Evolutionary conservation across 2,113 vertebrate species (phyloP), one percentile per base, ranked within the genome.

Genomic region (Macquaria australasica): DNA sequence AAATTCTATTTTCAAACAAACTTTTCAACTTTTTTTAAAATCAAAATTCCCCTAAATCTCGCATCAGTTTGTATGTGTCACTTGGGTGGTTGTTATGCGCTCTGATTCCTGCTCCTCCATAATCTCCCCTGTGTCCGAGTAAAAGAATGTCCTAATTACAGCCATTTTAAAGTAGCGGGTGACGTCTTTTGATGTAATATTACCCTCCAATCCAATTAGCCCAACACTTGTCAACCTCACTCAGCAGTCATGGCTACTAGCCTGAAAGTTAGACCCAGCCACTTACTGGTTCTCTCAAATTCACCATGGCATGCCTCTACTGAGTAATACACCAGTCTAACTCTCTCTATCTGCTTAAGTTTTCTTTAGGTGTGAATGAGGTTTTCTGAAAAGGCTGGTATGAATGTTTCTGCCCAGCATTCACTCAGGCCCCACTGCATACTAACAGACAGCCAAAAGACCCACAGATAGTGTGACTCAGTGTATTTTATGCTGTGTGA

Each of bases 181-280:
- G 94, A 96, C 88, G 86, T 93, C 95, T 94, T 96, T 96, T 96
- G 95, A 96, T 95, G 94, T 96, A 80, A 94, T 83, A 93, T 94
- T 94, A 95, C 90, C 81, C 86, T 92, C 95, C 83, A 80, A 85
- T 91, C 91, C 92, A 92, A 95, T 96, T 96, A 96, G 91, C 56
- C 68, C 73, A 85, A 73, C 83, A 85, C 92, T 83, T 94, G 95
- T 95, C 95, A 94, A 76, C 83, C 82, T 90, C 39, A 82, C 89
- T 96, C 86, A 88, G 82, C 73, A 55, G 66, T 91, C 84, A 91
- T 51, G 86, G 50, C 70, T 77, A 82, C 53, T 63, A 70, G 66
- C 51, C 71, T 70, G 55, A 75, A 68, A 68, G 58, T 70, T 75
- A 64, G 34, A 64, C 31, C 60, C 31, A 56, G 51, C 31, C 50